These are phyloP conservation scores for Venturia canescens DNA, from an alignment of 1,140 invertebrate genomes.

Conservation along the genomic window DNA sequence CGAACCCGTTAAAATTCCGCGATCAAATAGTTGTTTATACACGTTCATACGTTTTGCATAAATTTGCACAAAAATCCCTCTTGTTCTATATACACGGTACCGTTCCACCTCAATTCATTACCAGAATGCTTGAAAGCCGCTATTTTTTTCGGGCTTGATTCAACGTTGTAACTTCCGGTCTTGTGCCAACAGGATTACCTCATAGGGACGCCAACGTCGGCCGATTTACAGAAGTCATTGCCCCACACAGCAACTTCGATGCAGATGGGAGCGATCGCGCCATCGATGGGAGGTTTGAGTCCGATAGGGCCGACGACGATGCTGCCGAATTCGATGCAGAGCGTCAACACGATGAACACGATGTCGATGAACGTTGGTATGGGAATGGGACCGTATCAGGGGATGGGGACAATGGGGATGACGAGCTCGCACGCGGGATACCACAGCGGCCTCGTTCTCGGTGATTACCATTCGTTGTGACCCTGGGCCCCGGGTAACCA, in stretches of 20 bases:
- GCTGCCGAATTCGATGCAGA: conserved; percentile 73
- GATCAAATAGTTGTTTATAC: too few species aligned
- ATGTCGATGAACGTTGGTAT: conserved; percentile 75
- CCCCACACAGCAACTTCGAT: conserved; percentile 75
- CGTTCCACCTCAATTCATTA: too few species aligned
- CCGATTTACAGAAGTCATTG: conserved; percentile 73
- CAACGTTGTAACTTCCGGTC: conserved; percentile 14
- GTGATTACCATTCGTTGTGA: conserved; percentile 76
- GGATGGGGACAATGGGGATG: conserved; percentile 74
- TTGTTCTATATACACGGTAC: too few species aligned
- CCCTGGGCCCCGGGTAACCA: conserved; percentile 72
- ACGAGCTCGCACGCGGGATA: conserved; percentile 71
- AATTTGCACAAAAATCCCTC: too few species aligned
- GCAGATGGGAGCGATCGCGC: conserved; percentile 75
- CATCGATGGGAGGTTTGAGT: conserved; percentile 73
- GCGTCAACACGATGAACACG: conserved; percentile 74
- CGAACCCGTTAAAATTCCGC: too few species aligned
- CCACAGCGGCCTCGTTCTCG: conserved; percentile 73
- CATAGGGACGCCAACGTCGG: conserved; percentile 71
- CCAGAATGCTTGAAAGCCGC: too few species aligned
- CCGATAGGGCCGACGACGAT: conserved; percentile 74
- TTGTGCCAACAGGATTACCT: conserved; percentile 70
- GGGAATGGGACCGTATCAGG: conserved; percentile 74
- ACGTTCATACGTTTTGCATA: too few species aligned
- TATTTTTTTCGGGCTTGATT: too few species aligned